phyloP scores from a whole-genome alignment of 2,113 vertebrate genomes.

The Amphilophus citrinellus region DNA sequence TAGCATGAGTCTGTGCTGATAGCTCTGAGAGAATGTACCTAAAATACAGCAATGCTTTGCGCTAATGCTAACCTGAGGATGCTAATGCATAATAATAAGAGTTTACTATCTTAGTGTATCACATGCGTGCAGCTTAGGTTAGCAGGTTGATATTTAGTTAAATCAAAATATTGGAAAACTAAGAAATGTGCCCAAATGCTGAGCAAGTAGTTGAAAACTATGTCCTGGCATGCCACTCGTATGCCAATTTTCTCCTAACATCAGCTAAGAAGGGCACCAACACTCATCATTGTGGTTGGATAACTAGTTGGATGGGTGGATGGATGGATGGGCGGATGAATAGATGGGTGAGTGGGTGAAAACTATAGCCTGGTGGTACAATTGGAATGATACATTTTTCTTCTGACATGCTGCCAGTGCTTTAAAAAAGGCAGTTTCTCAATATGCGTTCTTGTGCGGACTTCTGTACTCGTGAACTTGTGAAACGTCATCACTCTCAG shows the following conservation, averaged over 20 bases:
- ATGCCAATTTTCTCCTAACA: fast-evolving
- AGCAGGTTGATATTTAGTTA: neutral
- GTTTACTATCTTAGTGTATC: neutral
- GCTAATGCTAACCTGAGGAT: neutral
- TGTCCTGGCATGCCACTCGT: too few species aligned
- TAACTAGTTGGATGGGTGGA: fast-evolving
- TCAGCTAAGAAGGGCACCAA: neutral
- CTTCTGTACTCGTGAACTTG: too few species aligned
- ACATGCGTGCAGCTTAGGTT: neutral
- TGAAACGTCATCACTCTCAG: too few species aligned
- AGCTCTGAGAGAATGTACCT: neutral
- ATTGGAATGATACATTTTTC: neutral
- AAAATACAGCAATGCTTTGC: neutral
- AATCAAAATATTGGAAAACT: neutral
- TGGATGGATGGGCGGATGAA: neutral
- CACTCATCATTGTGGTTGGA: neutral
- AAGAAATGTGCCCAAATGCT: neutral
- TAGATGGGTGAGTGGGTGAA: neutral
- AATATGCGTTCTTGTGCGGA: too few species aligned
- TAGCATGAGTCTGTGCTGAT: neutral
- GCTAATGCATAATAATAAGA: neutral
- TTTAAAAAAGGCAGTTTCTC: too few species aligned
- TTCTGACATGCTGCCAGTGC: neutral
- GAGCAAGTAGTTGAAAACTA: neutral
- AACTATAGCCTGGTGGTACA: neutral